Percentiles rank a stretch among this genome's conserved stretches.
Conservation (phyloP, 1,140 invertebrate species). For the Manduca sexta region DNA sequence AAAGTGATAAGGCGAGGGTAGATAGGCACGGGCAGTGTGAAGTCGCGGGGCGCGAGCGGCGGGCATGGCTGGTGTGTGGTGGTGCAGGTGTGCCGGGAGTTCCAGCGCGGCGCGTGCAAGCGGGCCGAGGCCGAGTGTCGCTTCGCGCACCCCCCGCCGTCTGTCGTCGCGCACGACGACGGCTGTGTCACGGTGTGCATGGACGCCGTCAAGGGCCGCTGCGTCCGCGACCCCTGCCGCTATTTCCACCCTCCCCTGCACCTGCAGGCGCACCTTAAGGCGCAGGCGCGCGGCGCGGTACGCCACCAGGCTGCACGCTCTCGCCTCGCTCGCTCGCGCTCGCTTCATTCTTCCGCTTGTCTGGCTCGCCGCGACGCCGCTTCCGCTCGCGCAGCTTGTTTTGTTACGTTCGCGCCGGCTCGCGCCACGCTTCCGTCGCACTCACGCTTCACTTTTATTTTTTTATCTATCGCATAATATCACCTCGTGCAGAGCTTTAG, state of each 20-base stretch:
- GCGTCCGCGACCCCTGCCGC: constrained; percentile 96
- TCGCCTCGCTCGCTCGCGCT: constrained; percentile 64
- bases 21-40: constrained; percentile 16
- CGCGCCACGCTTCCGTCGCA: constrained; percentile 71
- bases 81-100: constrained; percentile 97
- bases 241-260: constrained; percentile 98
- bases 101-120: constrained; percentile 97
- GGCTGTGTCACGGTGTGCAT: constrained; percentile 98
- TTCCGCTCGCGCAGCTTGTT: constrained; percentile 67
- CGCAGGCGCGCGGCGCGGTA: constrained; percentile 96
- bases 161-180: constrained; percentile 93
- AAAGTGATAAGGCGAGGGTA: background rate
- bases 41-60: constrained; percentile 30
- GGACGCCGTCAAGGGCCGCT: constrained; percentile 98
- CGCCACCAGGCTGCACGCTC: constrained; percentile 79
- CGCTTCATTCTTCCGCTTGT: constrained; percentile 68
- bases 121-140: constrained; percentile 96
- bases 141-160: constrained; percentile 97
- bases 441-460: constrained; percentile 71
- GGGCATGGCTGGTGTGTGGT: constrained; percentile 60
- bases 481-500: constrained; percentile 71
- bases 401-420: constrained; percentile 63
- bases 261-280: constrained; percentile 99
- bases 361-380: constrained; percentile 69
- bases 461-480: constrained; percentile 71